Conservation (phyloP, 2,113 vertebrate genomes). For the Nibea coibor region DNA sequence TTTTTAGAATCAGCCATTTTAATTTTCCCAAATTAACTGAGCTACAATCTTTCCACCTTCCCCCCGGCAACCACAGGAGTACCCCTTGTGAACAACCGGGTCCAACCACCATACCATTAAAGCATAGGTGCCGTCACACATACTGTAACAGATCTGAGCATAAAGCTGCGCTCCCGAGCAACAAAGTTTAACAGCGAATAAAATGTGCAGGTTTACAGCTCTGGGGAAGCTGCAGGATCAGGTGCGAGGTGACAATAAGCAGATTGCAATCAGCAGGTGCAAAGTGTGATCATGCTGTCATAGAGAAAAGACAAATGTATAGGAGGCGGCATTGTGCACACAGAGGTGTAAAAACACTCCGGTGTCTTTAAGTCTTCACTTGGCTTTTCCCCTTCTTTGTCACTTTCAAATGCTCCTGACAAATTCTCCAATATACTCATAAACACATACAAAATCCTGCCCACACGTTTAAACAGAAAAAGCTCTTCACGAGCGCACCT, state of each 20-base stretch:
- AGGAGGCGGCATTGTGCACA: neutral
- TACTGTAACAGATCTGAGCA: neutral
- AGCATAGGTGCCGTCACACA: neutral
- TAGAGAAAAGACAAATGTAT: constrained; percentile 14
- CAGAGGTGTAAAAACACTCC: constrained; percentile 5
- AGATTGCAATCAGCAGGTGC: constrained; percentile 31
- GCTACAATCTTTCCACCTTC: neutral
- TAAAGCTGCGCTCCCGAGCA: neutral
- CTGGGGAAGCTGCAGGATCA: constrained; percentile 7
- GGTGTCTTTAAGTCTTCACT: constrained; percentile 43
- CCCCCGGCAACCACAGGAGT: too few relatives aligned
- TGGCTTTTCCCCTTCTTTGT: constrained; percentile 60
- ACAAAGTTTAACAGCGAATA: neutral
- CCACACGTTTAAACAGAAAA: constrained; percentile 75
- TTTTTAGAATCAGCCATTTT: neutral
- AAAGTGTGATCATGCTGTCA: constrained; percentile 18
- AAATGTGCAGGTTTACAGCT: neutral
- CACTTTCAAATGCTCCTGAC: constrained; percentile 58
- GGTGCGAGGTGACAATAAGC: constrained; percentile 20
- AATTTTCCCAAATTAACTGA: neutral
- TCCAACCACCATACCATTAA: neutral
- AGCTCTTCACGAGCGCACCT: constrained; percentile 79
- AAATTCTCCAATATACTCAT: constrained; percentile 67
- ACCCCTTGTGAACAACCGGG: neutral
- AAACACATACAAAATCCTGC: constrained; percentile 72